A percentile compares a stretch with the other conserved stretches of the same genome.
Evolutionary conservation across 37 sponge, comb jelly and placozoan genomes (phyloP).

Genomic region (Diacarnus erythraeanus): DNA sequence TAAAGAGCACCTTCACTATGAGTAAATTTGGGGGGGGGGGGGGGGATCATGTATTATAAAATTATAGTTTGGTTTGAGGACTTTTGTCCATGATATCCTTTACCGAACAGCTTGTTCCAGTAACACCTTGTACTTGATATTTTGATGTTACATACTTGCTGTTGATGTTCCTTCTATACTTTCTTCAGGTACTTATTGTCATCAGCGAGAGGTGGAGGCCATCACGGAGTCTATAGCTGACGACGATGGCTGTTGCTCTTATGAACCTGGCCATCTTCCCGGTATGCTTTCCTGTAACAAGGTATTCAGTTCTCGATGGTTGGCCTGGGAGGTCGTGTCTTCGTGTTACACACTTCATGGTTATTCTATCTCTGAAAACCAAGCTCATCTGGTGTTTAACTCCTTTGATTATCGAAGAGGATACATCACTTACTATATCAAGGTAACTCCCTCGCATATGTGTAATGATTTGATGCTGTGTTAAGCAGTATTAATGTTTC

Average conservation of each 20-base stretch:
- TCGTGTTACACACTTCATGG: conserved; percentile 88
- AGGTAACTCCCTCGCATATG: no score
- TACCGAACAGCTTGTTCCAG: no score
- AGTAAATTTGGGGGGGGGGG: no score
- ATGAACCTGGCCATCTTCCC: conserved; percentile 76
- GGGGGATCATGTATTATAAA: no score
- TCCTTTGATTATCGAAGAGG: conserved; percentile 70
- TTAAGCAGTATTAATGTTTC: neutral
- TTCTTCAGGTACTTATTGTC: conserved; percentile 87
- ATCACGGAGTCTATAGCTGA: conserved; percentile 88
- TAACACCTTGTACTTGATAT: no score
- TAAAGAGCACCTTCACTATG: no score
- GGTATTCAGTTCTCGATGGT: conserved; percentile 74
- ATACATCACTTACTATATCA: conserved; percentile 81
- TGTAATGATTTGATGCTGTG: neutral
- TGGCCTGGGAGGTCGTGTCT: conserved; percentile 95
- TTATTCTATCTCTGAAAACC: conserved; percentile 91
- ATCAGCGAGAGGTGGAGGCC: conserved; percentile 94
- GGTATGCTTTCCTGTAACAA: conserved; percentile 86
- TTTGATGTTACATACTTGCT: no score
- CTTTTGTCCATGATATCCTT: no score
- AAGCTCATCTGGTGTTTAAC: conserved; percentile 83
- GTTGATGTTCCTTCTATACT: no score
- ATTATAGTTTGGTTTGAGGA: no score
- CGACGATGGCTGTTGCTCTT: conserved; percentile 79